Evolutionary conservation across 2,797 vertebrate species (phyloP).

Genomic region (Dendrocincla fuliginosa): DNA sequence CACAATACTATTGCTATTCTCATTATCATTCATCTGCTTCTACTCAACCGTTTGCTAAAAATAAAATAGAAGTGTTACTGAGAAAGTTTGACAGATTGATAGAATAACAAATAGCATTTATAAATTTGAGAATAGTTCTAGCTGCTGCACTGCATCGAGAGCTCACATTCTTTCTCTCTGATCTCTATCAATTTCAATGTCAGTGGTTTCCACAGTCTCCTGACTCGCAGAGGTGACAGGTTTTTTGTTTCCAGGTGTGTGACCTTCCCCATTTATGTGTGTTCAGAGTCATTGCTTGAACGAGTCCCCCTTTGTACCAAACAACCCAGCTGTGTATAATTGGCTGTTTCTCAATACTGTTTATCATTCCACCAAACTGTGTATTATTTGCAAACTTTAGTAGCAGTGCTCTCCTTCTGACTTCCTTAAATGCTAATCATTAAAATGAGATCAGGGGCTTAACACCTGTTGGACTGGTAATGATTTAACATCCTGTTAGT

Average conservation of each 20-base stretch:
- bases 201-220: background rate
- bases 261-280: background rate
- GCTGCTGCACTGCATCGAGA: background rate
- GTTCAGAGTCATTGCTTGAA: background rate
- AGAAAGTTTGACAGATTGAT: background rate
- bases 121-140: background rate
- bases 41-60: background rate
- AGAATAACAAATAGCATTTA: background rate
- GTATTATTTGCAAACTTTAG: background rate
- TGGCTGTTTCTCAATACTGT: background rate
- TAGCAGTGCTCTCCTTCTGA: background rate
- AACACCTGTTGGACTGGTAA: background rate
- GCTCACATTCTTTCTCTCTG: background rate
- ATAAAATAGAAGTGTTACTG: background rate
- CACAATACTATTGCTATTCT: background rate
- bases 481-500: background rate
- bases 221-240: background rate
- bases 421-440: background rate
- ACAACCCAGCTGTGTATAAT: background rate
- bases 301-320: background rate
- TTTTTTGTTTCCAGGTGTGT: conserved; percentile 6
- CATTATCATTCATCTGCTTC: background rate
- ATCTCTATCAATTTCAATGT: background rate
- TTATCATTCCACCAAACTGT: background rate
- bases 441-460: background rate